Base-by-base conservation (phyloP, 2,888 invertebrate genomes). In the Drosophila neotestacea region DNA sequence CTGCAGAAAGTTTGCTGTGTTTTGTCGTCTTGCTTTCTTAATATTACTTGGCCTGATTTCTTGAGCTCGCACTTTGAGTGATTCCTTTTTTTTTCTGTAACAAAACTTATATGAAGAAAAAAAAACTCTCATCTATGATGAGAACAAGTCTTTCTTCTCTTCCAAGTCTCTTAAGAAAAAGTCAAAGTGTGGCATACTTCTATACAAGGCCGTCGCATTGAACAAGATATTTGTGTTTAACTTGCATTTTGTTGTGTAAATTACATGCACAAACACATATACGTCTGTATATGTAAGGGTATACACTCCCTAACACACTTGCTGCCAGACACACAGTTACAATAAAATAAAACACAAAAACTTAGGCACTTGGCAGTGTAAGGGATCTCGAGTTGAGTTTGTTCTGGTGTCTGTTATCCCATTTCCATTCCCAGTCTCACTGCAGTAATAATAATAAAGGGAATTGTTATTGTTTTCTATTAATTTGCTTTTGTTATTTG, bases 391-490 rank as follows among this genome's bases (percentile, higher is more conserved):
- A 63, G 28, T 74, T 38, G 39, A 62, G 46, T 58, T 73, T 65
- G 34, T 41, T 48, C 41, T 58, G 30, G 6, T 58, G 55, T 62
- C 66, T 60, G 51, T 60, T 38, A 22, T 58, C 32, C 46, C 55
- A 34, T 6, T 41, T 6, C n/a, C 36, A 9, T 6, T 39, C 9
- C 55, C 60, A 59, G 79, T 68, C 79, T 69, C 79, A 56, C 79
- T 77, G 81, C 78, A 80, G 80, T 80, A 75, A 80, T 80, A 80
- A 81, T 81, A 81, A 80, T 80, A 80, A 80, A 78, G 75, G 66
- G 72, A 78, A 80, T 80, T 81, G 80, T 81, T 80, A 80, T 80
- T 81, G 80, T 81, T 81, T 80, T 81, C 80, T 80, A 78, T 80
- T 80, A 80, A 80, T 80, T 81, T 77, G 54, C 66, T 70, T 72